Base-by-base conservation (phyloP, 2,113 vertebrate genomes). In the Engraulis encrasicolus region DNA sequence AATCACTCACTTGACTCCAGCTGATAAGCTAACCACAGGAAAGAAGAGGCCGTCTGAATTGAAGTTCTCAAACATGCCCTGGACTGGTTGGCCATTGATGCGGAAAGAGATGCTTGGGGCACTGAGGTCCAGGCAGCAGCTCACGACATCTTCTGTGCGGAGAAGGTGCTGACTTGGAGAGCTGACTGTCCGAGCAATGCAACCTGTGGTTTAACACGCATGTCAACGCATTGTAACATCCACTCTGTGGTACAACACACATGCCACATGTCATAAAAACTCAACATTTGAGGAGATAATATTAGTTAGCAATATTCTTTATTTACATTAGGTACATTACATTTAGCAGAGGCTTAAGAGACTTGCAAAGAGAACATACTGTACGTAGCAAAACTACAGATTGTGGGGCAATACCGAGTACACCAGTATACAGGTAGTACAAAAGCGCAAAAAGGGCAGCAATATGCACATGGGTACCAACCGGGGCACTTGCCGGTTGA, bases 41-140 rank as follows among this genome's bases (percentile, higher is more conserved):
- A 98, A 99, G 93, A 99, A 99, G 87, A 99, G 97, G 6, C 98
- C 96, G 27, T 99, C 97, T 0, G 95, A 95, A 92, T 98, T 99
- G 95, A 99, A 99, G 93, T 99, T 99, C 93, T 99, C 98, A 84
- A 99, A 99, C 98, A 99, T 99, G 82, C 98, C 98, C 94, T 99
- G 98, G 74, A 99, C 98, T 0, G 98, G 98, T 52, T 99, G 98
- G 4, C 98, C 98, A 0, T 99, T 99, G 92, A 99, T 99, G 83
- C 98, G 95, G 91, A 99, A 99, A 3, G 98, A 99, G 91, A 99
- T 98, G 83, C 98, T 99, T 17, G 98, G 98, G 31, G 96, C 96
- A 7, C 97, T 97, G 38, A 99, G 95, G 79, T 99, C 98, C 91
- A 99, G 94, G 87, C 97, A 99, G 92, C 98, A 99, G 93, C 98